Evolutionary conservation across 2,888 invertebrate species (phyloP), one percentile per base, ranked within the genome.

Genomic region (Eupelmus urozonus): DNA sequence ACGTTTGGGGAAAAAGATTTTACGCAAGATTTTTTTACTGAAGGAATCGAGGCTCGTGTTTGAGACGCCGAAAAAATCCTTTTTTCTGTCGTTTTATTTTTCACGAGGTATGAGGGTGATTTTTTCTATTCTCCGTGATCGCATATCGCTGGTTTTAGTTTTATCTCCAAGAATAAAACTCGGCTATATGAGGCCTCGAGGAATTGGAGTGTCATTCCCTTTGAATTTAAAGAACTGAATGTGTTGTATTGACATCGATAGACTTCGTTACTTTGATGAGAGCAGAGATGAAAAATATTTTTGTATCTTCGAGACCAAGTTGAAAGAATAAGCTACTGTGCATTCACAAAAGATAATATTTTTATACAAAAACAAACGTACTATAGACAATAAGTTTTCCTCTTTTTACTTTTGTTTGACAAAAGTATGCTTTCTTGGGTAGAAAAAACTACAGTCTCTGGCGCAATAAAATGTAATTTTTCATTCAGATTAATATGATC

Each of bases 251-350:
- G 5, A 11, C 40, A 9, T 51, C 45, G 60, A 27, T 18, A 53
- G 9, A 53, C 57, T 67, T 9, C 60, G 51, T 67, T 75, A 60
- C 60, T 75, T 74, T 75, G 51, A 34, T 53, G 1, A n/a, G 9
- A n/a, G 2, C 53, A 53, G 9, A 62, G 53, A 51, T 51, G 18
- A 25, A 34, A 18, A 53, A 62, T 51, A 18, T 60, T 71, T 18
- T 49, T 45, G 0, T 25, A 13, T 5, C 34, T 34, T 9, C 34
- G 34, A 34, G 34, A 34, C 34, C 9, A 34, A 34, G 9, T 34
- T 34, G 9, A 34, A 34, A 34, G 34, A 29, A 20, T 23, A 18
- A 16, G 42, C 18, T 9, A n/a, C 13, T 66, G 40, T 62, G 4
- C 29, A 25, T n/a, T 49, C 2, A 11, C 13, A n/a, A 16, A 59